phyloP scores from a whole-genome alignment of 2,888 invertebrate species.

The Lysandra coridon region DNA sequence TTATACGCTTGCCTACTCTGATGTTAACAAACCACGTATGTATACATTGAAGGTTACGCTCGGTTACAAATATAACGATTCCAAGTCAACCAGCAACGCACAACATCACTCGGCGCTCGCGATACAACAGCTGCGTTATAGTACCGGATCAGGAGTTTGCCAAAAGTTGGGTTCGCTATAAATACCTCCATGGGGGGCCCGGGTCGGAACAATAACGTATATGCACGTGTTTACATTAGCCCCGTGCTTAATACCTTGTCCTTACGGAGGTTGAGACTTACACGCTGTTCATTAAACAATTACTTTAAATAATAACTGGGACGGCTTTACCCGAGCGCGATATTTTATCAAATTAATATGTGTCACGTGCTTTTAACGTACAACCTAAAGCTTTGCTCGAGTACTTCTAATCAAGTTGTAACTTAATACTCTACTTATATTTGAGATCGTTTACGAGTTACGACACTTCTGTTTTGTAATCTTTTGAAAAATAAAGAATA shows the following conservation, averaged over 20 bases:
- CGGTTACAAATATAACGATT: too few species aligned
- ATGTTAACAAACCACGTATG: not conserved
- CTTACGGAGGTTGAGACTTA: conserved; percentile 73
- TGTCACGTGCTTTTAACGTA: conserved; percentile 18
- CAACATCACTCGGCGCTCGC: not conserved
- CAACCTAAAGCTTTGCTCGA: not conserved
- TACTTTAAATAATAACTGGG: conserved; percentile 75
- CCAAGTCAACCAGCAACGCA: conserved; percentile 31
- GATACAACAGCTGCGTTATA: conserved; percentile 23
- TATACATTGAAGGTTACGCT: conserved; percentile 36
- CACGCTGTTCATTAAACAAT: conserved; percentile 79
- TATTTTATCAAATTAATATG: conserved; percentile 6
- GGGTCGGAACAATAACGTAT: conserved; percentile 69
- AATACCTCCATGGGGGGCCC: conserved; percentile 73
- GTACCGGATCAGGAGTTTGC: conserved; percentile 58
- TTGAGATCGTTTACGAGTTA: not conserved
- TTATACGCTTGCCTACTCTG: not conserved
- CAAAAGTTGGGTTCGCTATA: conserved; percentile 74
- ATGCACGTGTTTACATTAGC: conserved; percentile 77
- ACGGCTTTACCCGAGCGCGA: conserved; percentile 10
- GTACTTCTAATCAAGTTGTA: not conserved
- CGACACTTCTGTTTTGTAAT: not conserved
- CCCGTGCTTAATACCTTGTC: conserved; percentile 76
- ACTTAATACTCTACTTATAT: not conserved
- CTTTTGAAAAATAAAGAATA: not conserved